A percentile compares a stretch with the other conserved stretches of the same genome.
These are phyloP conservation scores for Cheilinus undulatus DNA, from an alignment of 2,113 vertebrate genomes.

Conservation along the genomic window DNA sequence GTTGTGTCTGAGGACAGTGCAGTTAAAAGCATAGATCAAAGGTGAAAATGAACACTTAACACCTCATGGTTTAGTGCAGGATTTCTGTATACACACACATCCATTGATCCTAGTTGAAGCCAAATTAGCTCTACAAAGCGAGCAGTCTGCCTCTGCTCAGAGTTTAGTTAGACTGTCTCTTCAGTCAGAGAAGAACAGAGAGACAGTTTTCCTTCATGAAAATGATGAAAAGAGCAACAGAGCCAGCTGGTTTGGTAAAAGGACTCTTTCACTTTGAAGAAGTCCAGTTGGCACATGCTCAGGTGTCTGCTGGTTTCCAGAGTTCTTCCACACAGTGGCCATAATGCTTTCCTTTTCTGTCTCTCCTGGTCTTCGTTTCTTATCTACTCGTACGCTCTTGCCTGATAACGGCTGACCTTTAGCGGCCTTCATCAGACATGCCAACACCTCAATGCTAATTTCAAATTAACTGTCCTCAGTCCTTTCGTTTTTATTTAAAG, in stretches of 20 bases:
- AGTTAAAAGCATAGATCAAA: too few species aligned
- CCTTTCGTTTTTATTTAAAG: not conserved
- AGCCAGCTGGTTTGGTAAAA: not conserved
- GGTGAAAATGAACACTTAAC: not conserved
- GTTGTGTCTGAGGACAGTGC: not conserved
- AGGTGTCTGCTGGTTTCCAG: not conserved
- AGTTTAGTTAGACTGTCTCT: slow-evolving; percentile 15
- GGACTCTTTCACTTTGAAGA: not conserved
- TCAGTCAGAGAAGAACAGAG: not conserved
- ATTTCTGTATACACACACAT: not conserved
- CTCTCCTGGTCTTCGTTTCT: not conserved
- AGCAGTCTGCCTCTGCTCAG: not conserved
- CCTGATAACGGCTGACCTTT: slow-evolving; percentile 28
- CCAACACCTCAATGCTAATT: not conserved
- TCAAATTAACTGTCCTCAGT: not conserved
- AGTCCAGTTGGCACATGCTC: not conserved
- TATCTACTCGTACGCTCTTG: not conserved
- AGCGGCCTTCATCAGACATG: not conserved
- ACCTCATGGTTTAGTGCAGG: not conserved
- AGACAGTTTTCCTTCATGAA: not conserved
- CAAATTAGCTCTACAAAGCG: not conserved
- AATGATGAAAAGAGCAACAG: not conserved
- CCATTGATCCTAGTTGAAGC: not conserved
- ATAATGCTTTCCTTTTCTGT: not conserved
- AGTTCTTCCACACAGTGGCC: not conserved